Base-by-base conservation (phyloP, 64 coral and sea anemone genomes). In the Hydrozoanthus tunicans region DNA sequence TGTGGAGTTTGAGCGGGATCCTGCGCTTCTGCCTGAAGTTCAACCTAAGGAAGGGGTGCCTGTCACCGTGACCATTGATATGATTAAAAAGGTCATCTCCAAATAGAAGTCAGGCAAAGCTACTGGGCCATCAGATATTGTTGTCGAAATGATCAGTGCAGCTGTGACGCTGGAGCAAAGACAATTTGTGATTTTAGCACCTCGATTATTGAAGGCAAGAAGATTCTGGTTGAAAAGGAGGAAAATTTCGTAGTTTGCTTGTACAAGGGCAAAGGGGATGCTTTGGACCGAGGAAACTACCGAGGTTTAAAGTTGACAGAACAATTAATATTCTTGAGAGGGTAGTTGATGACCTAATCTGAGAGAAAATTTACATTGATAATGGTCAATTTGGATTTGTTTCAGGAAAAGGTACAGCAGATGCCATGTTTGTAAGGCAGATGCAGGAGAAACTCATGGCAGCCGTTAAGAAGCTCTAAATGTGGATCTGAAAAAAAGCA, bases 251-350 rank as follows among this genome's bases (percentile, higher is more conserved):
- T 89, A 56, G 85, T 89, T 5, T 60, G 51, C 23, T 56, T 89
- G 52, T 89, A 56, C 65, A 89, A 89, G 14, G 51, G 85, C 55
- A 89, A 89, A 68, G 85, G 85, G 13, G 85, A 89, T 75, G 85
- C 25, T 55, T 51, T 56, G 6, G 85, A 89, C 26, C 11, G 27
- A 13, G 69, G 69, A 7, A 89, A 89, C n/a, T 89, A 89, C 64
- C 9, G 68, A 69, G 54, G 63, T 8, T 10, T 86, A 8, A 72
- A 67, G 23, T 32, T 86, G 27, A 73, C 58, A 56, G 68, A 56
- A 9, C 68, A 74, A 43, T 43, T 0, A 89, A 89, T 1, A 10
- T 89, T 13, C 65, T 89, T 1, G 85, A 89, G 64, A 52, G 68
- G 17, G 27, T 89, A 14, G 13, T 74, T 6, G 85, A 89, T 23